These are phyloP conservation scores for Brenthis hecate DNA, from an alignment of 2,888 invertebrate genomes.

Conservation along the genomic window DNA sequence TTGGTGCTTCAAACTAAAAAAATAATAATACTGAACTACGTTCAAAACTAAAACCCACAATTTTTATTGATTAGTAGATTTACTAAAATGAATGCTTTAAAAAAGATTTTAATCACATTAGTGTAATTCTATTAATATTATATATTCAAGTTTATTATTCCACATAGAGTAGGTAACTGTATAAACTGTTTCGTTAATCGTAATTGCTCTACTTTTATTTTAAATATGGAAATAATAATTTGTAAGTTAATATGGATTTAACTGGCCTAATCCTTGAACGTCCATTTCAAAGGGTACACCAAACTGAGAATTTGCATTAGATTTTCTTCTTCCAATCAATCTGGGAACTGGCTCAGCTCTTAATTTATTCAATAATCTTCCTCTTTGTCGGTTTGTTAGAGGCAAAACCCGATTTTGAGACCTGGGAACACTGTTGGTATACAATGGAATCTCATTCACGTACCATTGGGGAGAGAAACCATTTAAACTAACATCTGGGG, in stretches of 20 bases:
- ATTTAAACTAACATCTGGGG: slow-evolving; percentile 9
- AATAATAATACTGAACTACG: too few species aligned
- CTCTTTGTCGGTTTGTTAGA: slow-evolving; percentile 47
- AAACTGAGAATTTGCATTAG: slow-evolving; percentile 38
- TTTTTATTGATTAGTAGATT: too few species aligned
- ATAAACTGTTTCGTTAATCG: too few species aligned
- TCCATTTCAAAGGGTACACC: slow-evolving; percentile 63
- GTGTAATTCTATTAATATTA: too few species aligned
- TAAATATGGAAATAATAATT: not conserved
- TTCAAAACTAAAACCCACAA: too few species aligned
- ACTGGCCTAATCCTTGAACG: slow-evolving; percentile 59
- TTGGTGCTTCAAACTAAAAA: too few species aligned
- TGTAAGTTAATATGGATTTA: slow-evolving; percentile 38
- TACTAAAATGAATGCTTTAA: too few species aligned
- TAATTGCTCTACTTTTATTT: too few species aligned
- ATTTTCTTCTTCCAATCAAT: slow-evolving; percentile 45
- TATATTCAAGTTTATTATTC: too few species aligned
- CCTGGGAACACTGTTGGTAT: slow-evolving; percentile 28
- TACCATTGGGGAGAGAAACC: slow-evolving; percentile 45
- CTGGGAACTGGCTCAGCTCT: slow-evolving; percentile 24
- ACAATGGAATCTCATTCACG: slow-evolving; percentile 36
- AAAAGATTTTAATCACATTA: too few species aligned
- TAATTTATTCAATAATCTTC: slow-evolving; percentile 35
- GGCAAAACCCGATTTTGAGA: slow-evolving; percentile 44
- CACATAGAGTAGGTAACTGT: too few species aligned